Percentiles rank a stretch among this genome's conserved stretches.
phyloP scores from a whole-genome alignment of 2,113 vertebrate species.

The Myiozetetes cayanensis region DNA sequence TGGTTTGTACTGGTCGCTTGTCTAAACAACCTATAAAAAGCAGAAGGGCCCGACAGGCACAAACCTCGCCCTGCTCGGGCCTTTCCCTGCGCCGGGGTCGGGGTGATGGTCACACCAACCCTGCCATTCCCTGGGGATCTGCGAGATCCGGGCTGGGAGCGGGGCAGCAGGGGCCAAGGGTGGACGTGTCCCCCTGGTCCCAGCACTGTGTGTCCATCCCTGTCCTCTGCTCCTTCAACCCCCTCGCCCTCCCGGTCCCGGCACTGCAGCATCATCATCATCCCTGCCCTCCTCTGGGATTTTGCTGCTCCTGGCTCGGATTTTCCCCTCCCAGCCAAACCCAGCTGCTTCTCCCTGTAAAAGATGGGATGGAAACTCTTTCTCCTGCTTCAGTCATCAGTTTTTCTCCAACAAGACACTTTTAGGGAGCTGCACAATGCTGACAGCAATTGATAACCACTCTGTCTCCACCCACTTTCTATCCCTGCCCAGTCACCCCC shows the following conservation, averaged over 20 bases:
- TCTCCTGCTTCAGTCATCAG: rapidly evolving
- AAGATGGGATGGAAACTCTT: neutral
- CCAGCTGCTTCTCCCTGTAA: neutral
- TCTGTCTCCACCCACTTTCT: no score
- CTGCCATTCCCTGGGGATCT: rapidly evolving
- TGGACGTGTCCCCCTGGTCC: rapidly evolving
- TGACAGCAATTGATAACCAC: rapidly evolving
- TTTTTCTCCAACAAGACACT: neutral
- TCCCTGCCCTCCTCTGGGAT: neutral
- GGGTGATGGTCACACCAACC: neutral
- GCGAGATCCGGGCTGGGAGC: neutral
- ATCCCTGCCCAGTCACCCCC: neutral
- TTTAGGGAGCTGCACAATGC: neutral
- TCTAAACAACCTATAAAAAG: conserved; percentile 59
- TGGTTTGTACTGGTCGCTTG: neutral
- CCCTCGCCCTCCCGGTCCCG: neutral
- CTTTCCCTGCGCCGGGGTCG: neutral
- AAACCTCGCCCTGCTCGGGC: neutral
- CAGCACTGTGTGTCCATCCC: rapidly evolving
- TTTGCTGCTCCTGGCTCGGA: neutral
- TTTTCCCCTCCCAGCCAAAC: neutral
- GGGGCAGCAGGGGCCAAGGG: neutral
- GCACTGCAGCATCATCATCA: neutral
- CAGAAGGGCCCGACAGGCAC: neutral
- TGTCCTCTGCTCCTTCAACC: rapidly evolving